Conservation (phyloP, 2,888 invertebrate genomes). For the Sarcophaga caerulescens region DNA sequence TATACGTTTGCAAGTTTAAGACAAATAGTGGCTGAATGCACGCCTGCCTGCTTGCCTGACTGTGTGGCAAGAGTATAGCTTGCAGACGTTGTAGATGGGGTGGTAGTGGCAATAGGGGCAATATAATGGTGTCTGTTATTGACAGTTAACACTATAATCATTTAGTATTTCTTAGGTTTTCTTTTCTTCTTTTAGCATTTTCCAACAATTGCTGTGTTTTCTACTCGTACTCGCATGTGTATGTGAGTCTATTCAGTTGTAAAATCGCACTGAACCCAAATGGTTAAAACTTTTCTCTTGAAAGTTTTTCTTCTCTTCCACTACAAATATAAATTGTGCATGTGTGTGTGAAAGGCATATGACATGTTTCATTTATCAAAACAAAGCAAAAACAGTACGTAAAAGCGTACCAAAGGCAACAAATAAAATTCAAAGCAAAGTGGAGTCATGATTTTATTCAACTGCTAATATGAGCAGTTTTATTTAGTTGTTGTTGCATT, state of each 20-base stretch:
- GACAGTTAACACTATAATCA: conserved; percentile 69
- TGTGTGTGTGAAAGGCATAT: conserved; percentile 19
- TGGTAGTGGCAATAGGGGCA: conserved; percentile 24
- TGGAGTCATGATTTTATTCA: conserved; percentile 57
- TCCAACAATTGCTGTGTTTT: neutral
- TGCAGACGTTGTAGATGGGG: neutral
- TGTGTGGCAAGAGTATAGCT: neutral
- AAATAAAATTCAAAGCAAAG: conserved; percentile 16
- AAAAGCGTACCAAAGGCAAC: conserved; percentile 13
- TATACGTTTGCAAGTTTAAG: neutral
- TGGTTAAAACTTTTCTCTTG: neutral
- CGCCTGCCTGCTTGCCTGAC: too few species aligned
- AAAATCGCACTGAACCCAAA: conserved; percentile 13
- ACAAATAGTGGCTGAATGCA: conserved; percentile 1
- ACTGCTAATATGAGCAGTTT: conserved; percentile 45
- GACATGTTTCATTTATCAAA: conserved; percentile 65
- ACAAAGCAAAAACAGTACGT: neutral
- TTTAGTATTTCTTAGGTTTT: conserved; percentile 48
- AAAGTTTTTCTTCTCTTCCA: neutral
- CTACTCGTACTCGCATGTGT: too few species aligned
- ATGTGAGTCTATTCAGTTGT: conserved; percentile 36
- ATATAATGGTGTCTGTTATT: conserved; percentile 63
- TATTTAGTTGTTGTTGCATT: conserved; percentile 14
- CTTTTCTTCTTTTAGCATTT: neutral
- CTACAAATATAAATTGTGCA: too few species aligned